These are phyloP conservation scores for honey bee (Apis mellifera) DNA, from an alignment of 1,140 invertebrate genomes.

Conservation along the genomic window Amel_HAv3.1 CM009945.2:4520501-4521000, in stretches of 20 bases:
- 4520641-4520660: slow-evolving; percentile 63
- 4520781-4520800: slow-evolving; percentile 57
- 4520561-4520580: slow-evolving; percentile 10
- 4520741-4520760: neutral
- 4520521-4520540: neutral
- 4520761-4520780: slow-evolving; percentile 35
- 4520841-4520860: slow-evolving; percentile 41
- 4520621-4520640: slow-evolving; percentile 73
- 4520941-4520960: neutral
- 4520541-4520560: slow-evolving; percentile 60
- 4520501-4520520: slow-evolving; percentile 21
- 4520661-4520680: too few species aligned
- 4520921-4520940: too few species aligned
- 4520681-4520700: neutral
- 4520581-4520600: slow-evolving; percentile 14
- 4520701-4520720: too few species aligned
- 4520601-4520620: slow-evolving; percentile 44
- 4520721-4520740: neutral
- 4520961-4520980: too few species aligned
- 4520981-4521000: neutral
- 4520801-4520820: slow-evolving; percentile 74
- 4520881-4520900: neutral
- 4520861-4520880: slow-evolving; percentile 37
- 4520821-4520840: slow-evolving; percentile 51
- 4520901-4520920: neutral